Evolutionary conservation across 2,797 vertebrate genomes (phyloP).

Genomic region (Orestias chungarensis): DNA sequence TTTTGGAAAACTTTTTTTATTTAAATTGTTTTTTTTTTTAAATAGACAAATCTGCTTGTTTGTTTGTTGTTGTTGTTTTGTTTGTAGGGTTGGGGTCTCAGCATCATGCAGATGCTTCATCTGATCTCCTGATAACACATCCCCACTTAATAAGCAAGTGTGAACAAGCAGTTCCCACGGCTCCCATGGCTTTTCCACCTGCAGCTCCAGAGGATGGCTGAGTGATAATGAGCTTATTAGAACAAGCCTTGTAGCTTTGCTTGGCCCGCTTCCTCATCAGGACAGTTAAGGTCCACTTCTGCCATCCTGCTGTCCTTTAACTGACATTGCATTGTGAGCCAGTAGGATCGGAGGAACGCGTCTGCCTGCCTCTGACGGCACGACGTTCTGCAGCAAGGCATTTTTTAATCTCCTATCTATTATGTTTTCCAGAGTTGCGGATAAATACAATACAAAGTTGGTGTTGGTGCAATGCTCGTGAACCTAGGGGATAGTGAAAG

Average conservation of each 20-base stretch:
- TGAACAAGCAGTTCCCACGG: conserved; percentile 31
- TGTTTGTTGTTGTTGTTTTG: no score
- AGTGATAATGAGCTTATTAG: conserved; percentile 53
- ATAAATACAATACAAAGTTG: conserved; percentile 2
- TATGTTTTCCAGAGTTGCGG: conserved; percentile 8
- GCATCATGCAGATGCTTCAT: background rate
- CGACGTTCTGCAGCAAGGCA: conserved; percentile 9
- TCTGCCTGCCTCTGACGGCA: background rate
- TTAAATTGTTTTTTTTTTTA: background rate
- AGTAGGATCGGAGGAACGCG: conserved; percentile 10
- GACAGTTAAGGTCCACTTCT: background rate
- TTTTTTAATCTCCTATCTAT: background rate
- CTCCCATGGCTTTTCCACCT: conserved; percentile 16
- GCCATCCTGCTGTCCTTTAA: conserved; percentile 27
- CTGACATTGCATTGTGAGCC: conserved; percentile 31
- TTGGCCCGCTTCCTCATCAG: conserved; percentile 19
- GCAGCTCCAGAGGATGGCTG: conserved; percentile 14
- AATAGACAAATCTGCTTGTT: no score
- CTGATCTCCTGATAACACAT: background rate
- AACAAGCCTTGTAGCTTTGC: conserved; percentile 17
- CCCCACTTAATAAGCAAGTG: conserved; percentile 16
- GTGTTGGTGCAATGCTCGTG: background rate
- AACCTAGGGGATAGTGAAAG: conserved; percentile 8
- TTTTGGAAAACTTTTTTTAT: background rate
- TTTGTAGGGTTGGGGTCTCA: background rate